These are phyloP conservation scores for Lysiphlebus fabarum DNA, from an alignment of 1,140 invertebrate species.

Conservation along the genomic window DNA sequence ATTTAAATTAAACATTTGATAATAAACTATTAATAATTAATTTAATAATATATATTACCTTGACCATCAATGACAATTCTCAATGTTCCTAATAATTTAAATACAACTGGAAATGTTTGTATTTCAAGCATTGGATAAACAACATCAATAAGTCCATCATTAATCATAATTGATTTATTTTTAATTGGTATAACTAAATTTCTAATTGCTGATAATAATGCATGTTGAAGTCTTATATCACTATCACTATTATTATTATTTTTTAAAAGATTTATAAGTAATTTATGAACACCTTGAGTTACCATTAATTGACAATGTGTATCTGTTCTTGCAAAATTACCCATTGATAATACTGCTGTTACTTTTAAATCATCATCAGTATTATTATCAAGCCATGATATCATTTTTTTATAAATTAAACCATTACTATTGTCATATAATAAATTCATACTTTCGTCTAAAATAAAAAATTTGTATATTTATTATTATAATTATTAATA, in stretches of 20 bases:
- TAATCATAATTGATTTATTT: conserved; percentile 73
- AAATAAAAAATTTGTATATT: too few relatives aligned
- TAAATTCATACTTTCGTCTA: conserved; percentile 84
- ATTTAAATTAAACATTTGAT: too few relatives aligned
- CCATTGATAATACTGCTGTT: conserved; percentile 78
- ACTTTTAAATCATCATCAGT: conserved; percentile 70
- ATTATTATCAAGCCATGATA: conserved; percentile 70
- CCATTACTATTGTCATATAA: conserved; percentile 71
- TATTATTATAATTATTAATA: conserved; percentile 12
- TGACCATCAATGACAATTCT: conserved; percentile 82
- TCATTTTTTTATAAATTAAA: conserved; percentile 67
- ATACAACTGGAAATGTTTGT: conserved; percentile 76
- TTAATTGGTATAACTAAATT: conserved; percentile 77
- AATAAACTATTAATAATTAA: too few relatives aligned
- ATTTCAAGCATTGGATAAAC: conserved; percentile 71
- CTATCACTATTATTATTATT: conserved; percentile 59
- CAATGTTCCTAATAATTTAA: conserved; percentile 81
- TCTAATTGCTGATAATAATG: conserved; percentile 73
- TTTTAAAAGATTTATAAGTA: conserved; percentile 64
- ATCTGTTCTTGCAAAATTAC: conserved; percentile 86
- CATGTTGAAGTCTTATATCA: conserved; percentile 78
- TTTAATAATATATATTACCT: conserved; percentile 53
- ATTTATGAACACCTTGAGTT: conserved; percentile 70
- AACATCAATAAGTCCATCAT: conserved; percentile 70
- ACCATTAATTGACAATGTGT: conserved; percentile 81